Evolutionary conservation across 2,888 invertebrate species (phyloP).

Genomic region (Vandiemenella viatica): DNA sequence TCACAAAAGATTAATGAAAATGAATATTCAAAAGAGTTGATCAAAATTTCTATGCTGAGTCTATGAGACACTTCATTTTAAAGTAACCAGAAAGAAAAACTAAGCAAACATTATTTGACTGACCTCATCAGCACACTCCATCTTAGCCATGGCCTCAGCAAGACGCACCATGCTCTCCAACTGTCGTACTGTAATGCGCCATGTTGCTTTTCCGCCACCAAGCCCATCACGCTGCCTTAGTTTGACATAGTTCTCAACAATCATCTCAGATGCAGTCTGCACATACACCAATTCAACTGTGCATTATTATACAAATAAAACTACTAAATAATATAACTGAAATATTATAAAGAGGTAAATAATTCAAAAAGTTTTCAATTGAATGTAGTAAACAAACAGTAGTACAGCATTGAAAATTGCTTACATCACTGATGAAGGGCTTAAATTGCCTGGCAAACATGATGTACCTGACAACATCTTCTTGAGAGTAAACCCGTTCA

Average conservation of each 20-base stretch:
- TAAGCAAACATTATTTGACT: constrained; percentile 5
- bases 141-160: constrained; percentile 89
- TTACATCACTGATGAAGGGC: constrained; percentile 63
- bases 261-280: constrained; percentile 58
- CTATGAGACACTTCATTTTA: too few relatives aligned
- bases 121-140: constrained; percentile 85
- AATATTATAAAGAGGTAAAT: neutral
- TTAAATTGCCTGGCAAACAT: constrained; percentile 92
- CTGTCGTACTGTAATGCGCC: constrained; percentile 95
- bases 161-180: constrained; percentile 89
- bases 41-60: too few relatives aligned
- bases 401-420: constrained; percentile 14
- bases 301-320: neutral
- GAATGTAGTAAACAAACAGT: neutral
- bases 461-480: constrained; percentile 89
- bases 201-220: constrained; percentile 54
- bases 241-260: constrained; percentile 79
- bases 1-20: too few relatives aligned
- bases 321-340: neutral
- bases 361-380: neutral
- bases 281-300: neutral
- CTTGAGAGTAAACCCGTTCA: constrained; percentile 67
- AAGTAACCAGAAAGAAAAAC: too few relatives aligned
- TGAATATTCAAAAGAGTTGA: too few relatives aligned
- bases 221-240: constrained; percentile 72